phyloP scores from a whole-genome alignment of 1,140 invertebrate species.

The Ceratosolen solmsi region DNA sequence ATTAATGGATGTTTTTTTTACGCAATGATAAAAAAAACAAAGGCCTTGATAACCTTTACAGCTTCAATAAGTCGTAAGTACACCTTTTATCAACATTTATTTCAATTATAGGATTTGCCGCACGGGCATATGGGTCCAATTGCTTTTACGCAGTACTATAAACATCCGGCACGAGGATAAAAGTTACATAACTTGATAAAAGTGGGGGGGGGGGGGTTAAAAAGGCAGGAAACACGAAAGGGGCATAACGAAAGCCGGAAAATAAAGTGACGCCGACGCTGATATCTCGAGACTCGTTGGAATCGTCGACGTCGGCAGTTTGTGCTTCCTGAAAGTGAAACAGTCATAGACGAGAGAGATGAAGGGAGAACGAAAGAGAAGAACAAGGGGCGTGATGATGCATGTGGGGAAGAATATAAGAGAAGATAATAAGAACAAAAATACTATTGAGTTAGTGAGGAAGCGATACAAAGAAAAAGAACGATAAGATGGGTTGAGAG shows the following conservation, averaged over 20 bases:
- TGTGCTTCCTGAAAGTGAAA: constrained; percentile 30
- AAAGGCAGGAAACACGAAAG: constrained; percentile 32
- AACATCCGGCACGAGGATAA: constrained; percentile 33
- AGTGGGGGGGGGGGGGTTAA: constrained; percentile 5
- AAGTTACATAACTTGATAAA: constrained; percentile 2
- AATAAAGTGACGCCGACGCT: constrained; percentile 15
- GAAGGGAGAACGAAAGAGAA: neutral
- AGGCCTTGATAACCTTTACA: neutral
- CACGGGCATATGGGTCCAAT: constrained; percentile 28
- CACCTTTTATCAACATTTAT: constrained; percentile 11
- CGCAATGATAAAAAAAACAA: neutral
- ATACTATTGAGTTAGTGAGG: no score
- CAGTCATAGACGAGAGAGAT: neutral
- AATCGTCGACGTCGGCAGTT: neutral
- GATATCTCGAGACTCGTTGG: neutral
- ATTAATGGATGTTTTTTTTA: no score
- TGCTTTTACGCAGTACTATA: constrained; percentile 16
- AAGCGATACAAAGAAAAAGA: neutral
- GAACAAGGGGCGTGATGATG: neutral
- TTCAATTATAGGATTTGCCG: constrained; percentile 32
- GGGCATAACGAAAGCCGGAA: constrained; percentile 34
- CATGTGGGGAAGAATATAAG: no score
- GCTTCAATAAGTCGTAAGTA: neutral
- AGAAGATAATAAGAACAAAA: no score
- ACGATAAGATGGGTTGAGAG: no score